Evolutionary conservation across 2,797 vertebrate genomes (phyloP).

Genomic region (Pseudochirops cupreus): DNA sequence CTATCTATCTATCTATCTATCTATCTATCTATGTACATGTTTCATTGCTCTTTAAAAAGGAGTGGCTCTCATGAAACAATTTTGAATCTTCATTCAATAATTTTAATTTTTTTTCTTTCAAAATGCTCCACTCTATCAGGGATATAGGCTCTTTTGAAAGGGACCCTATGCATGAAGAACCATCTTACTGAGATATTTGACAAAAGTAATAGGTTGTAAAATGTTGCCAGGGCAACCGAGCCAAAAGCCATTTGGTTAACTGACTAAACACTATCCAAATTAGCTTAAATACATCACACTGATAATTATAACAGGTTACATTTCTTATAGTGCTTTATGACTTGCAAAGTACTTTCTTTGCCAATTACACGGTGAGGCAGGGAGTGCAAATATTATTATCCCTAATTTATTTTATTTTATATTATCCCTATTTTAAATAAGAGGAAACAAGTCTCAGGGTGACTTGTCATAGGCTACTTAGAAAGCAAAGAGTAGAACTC

Average conservation of each 20-base stretch:
- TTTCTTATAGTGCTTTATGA: neutral
- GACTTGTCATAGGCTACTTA: neutral
- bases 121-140: neutral
- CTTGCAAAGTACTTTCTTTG: neutral
- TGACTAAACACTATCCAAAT: neutral
- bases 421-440: neutral
- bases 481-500: neutral
- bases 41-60: neutral
- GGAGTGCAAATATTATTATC: neutral
- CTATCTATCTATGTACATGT: neutral
- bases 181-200: neutral
- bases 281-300: neutral
- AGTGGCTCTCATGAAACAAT: neutral
- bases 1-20: no score
- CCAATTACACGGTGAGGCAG: neutral
- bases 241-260: neutral
- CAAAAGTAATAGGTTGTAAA: neutral
- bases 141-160: neutral
- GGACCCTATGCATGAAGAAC: neutral
- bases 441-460: neutral
- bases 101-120: neutral
- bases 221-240: neutral
- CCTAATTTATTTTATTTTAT: no score
- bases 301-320: neutral
- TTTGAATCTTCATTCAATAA: neutral